phyloP scores from a whole-genome alignment of 2,113 vertebrate species.

The Malurus alboscapulatus region DNA sequence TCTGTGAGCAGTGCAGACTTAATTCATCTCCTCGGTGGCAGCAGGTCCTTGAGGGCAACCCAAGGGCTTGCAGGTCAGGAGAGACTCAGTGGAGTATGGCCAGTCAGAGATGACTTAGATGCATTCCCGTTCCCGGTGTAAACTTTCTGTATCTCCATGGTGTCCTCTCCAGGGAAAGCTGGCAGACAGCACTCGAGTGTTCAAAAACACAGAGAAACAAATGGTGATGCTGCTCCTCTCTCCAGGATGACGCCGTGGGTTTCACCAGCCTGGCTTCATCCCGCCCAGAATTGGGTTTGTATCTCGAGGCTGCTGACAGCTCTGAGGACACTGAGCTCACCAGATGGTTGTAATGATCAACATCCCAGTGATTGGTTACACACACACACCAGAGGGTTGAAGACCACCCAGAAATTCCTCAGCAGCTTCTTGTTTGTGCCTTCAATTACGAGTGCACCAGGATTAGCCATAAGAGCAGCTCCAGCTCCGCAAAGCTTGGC shows the following conservation, averaged over 20 bases:
- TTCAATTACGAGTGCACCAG: accelerated
- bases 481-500: background rate
- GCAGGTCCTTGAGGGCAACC: constrained; percentile 5
- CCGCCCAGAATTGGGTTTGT: background rate
- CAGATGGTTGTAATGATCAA: accelerated
- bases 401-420: background rate
- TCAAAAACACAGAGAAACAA: background rate
- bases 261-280: background rate
- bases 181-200: background rate
- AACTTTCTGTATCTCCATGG: background rate
- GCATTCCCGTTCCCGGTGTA: background rate
- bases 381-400: background rate
- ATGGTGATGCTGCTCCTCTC: background rate
- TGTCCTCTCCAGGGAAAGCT: background rate
- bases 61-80: constrained; percentile 18
- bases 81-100: background rate
- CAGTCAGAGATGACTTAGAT: background rate
- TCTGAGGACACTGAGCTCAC: background rate
- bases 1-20: background rate
- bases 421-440: background rate
- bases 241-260: background rate
- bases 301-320: background rate
- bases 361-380: background rate
- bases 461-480: background rate
- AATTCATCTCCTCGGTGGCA: background rate